A percentile compares a stretch with the other conserved stretches of the same genome.
Evolutionary conservation across 2,113 vertebrate genomes (phyloP).

Genomic region (Triplophysa tibetana): DNA sequence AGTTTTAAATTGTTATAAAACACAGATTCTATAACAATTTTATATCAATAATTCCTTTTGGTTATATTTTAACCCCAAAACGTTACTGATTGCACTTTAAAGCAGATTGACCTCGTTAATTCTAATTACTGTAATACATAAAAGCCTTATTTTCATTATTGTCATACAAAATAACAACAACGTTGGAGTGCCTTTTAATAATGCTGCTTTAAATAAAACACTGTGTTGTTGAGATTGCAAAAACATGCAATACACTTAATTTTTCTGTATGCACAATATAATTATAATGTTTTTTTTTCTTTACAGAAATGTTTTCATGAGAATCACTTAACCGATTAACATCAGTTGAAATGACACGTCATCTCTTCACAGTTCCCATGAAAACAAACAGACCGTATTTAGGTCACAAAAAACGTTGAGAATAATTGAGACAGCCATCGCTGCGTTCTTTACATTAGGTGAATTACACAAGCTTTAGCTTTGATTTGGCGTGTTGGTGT

Average conservation of each 20-base stretch:
- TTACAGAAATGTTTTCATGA: not conserved
- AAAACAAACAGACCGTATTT: conserved; percentile 56
- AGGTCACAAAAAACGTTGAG: conserved; percentile 58
- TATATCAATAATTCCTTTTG: too few species aligned
- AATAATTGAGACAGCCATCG: conserved; percentile 48
- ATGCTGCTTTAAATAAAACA: too few species aligned
- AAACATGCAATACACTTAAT: not conserved
- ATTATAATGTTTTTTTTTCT: not conserved
- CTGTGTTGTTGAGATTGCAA: not conserved
- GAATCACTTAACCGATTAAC: conserved; percentile 73
- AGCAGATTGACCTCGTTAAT: too few species aligned
- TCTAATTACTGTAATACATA: not conserved
- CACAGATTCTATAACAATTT: too few species aligned
- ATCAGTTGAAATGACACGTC: conserved; percentile 66
- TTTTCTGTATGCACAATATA: not conserved
- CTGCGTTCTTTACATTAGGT: conserved; percentile 38
- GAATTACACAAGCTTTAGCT: not conserved
- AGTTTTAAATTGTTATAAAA: too few species aligned
- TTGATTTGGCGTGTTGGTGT: not conserved
- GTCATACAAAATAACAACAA: too few species aligned
- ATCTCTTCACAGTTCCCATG: conserved; percentile 70
- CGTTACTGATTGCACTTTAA: too few species aligned
- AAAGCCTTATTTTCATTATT: not conserved
- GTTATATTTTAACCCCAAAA: too few species aligned
- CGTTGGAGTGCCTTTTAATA: too few species aligned